These are phyloP conservation scores for Phylloscopus collybita DNA, from an alignment of 2,797 vertebrate species.

Conservation along the genomic window DNA sequence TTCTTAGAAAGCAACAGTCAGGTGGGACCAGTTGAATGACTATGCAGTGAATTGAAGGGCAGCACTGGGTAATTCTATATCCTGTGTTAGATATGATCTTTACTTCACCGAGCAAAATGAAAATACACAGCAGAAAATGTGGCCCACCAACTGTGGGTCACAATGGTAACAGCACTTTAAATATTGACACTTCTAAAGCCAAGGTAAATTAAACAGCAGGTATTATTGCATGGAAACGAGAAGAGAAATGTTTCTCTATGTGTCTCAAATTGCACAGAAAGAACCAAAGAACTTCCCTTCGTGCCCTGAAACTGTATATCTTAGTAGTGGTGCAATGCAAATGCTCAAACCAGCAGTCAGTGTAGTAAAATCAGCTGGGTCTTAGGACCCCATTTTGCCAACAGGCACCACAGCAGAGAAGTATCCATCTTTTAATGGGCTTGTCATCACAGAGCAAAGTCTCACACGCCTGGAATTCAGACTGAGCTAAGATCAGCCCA, in stretches of 20 bases:
- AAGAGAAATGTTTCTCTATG: background rate
- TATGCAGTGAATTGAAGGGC: background rate
- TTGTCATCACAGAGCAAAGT: background rate
- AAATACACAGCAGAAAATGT: background rate
- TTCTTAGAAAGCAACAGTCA: background rate
- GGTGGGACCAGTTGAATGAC: background rate
- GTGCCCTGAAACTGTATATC: background rate
- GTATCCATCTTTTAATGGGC: background rate
- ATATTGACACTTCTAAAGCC: background rate
- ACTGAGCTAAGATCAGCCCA: background rate
- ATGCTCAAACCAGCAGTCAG: background rate
- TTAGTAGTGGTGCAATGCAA: background rate
- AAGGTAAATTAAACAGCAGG: slow-evolving; percentile 15
- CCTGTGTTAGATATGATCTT: background rate
- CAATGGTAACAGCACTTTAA: background rate
- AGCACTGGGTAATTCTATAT: background rate
- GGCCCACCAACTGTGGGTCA: background rate
- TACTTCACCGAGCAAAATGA: background rate
- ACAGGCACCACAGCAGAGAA: background rate
- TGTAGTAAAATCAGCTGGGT: rapidly evolving
- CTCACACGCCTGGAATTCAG: background rate
- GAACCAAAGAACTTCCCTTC: background rate
- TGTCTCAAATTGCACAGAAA: background rate
- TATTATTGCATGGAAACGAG: background rate
- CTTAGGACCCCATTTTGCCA: background rate